Evolutionary conservation across 2,797 vertebrate genomes (phyloP).

Genomic region (Sparus aurata): DNA sequence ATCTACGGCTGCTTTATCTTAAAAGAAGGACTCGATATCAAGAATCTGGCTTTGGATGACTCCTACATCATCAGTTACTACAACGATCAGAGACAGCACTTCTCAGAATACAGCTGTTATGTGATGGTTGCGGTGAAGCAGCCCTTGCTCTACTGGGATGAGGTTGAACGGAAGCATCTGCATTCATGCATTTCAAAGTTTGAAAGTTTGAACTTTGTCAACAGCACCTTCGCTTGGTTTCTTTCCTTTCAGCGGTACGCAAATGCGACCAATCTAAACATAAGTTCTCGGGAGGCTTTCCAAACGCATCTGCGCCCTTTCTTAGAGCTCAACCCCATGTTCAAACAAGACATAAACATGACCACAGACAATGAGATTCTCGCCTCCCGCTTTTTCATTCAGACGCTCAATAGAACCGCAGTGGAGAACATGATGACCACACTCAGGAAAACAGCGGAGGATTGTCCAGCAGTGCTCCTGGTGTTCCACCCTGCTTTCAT

Average conservation of each 20-base stretch:
- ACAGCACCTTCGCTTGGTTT: conserved; percentile 83
- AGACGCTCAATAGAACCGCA: conserved; percentile 75
- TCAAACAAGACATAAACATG: conserved; percentile 83
- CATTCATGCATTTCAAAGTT: conserved; percentile 79
- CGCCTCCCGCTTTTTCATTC: conserved; percentile 89
- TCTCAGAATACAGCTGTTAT: conserved; percentile 85
- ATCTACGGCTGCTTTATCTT: conserved; percentile 85
- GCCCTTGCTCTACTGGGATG: conserved; percentile 84
- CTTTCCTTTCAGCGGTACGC: conserved; percentile 70
- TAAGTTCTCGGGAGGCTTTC: conserved; percentile 75
- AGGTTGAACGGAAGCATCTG: conserved; percentile 67
- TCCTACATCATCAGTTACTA: conserved; percentile 88
- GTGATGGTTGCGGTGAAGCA: conserved; percentile 87
- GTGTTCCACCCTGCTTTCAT: conserved; percentile 91
- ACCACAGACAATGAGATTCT: conserved; percentile 68
- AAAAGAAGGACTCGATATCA: conserved; percentile 88
- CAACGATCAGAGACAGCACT: conserved; percentile 80
- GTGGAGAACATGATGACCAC: conserved; percentile 81
- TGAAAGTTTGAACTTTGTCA: conserved; percentile 76
- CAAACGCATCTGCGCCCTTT: conserved; percentile 66
- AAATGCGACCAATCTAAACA: fast-evolving
- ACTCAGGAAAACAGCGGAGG: conserved; percentile 76
- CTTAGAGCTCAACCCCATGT: conserved; percentile 66
- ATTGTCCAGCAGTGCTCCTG: conserved; percentile 81
- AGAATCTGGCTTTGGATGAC: conserved; percentile 86